Conservation (phyloP, 1,140 invertebrate species). For the Berghia stephanieae region DNA sequence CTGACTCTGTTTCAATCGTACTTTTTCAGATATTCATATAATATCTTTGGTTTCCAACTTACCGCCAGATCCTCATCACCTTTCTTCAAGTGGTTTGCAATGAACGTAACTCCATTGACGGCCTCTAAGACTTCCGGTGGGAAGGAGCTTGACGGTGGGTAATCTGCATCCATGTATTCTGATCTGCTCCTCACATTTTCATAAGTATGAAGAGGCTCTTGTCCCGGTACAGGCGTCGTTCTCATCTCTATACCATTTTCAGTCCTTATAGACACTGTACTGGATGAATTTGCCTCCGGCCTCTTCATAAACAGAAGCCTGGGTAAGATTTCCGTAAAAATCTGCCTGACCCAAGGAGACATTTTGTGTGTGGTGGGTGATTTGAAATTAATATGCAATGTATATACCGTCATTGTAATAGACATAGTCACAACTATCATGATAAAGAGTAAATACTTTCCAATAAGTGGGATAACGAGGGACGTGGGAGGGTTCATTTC, state of each 20-base stretch:
- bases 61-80: conserved; percentile 57
- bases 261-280: too few species aligned
- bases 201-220: too few species aligned
- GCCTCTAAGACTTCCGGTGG: conserved; percentile 85
- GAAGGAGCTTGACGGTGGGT: too few species aligned
- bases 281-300: conserved; percentile 39
- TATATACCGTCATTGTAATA: conserved; percentile 66
- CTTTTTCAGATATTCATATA: too few species aligned
- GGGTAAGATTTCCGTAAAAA: conserved; percentile 66
- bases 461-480: conserved; percentile 63
- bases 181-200: too few species aligned
- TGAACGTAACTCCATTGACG: conserved; percentile 91
- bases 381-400: conserved; percentile 65
- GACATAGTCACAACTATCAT: conserved; percentile 68
- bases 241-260: too few species aligned
- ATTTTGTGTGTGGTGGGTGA: conserved; percentile 64
- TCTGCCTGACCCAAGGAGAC: conserved; percentile 63
- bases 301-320: conserved; percentile 64
- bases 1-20: too few species aligned
- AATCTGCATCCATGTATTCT: too few species aligned
- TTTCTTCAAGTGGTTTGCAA: conserved; percentile 92
- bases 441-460: conserved; percentile 67
- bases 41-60: too few species aligned
- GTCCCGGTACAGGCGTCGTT: too few species aligned
- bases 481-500: conserved; percentile 68